Percentiles rank a stretch among this genome's conserved stretches.
These are phyloP conservation scores for Lepus timidus DNA, from an alignment of 2,113 vertebrate genomes.

Conservation along the genomic window DNA sequence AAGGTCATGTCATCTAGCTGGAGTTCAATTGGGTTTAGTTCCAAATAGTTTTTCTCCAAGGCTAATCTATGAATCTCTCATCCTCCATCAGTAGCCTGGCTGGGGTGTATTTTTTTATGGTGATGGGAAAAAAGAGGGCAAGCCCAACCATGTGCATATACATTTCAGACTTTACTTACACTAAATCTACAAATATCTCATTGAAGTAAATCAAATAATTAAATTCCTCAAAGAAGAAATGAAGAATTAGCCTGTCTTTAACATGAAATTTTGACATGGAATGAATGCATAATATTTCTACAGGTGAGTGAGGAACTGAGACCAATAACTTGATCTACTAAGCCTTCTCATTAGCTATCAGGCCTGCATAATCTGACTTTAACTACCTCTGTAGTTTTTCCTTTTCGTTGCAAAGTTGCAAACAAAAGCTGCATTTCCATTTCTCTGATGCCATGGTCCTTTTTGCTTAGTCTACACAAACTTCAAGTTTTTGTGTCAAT, in stretches of 20 bases:
- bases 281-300: not conserved
- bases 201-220: not conserved
- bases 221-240: not conserved
- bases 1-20: not conserved
- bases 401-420: not conserved
- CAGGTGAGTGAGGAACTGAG: not conserved
- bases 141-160: fast-evolving
- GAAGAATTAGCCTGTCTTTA: not conserved
- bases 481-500: conserved; percentile 8
- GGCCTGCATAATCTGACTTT: not conserved
- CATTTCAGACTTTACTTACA: not conserved
- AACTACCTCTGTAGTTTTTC: not conserved
- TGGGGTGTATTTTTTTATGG: not conserved
- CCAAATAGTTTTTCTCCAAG: not conserved
- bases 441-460: not conserved
- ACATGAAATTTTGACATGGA: not conserved
- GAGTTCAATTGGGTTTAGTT: not conserved
- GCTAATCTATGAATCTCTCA: not conserved
- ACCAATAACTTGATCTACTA: not conserved
- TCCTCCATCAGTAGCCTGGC: not conserved
- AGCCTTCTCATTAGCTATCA: not conserved
- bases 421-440: not conserved
- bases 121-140: not conserved
- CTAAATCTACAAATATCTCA: not conserved
- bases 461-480: not conserved